These are phyloP conservation scores for Halcyon malimbica DNA, from an alignment of 2,113 vertebrate genomes.

Conservation along the genomic window DNA sequence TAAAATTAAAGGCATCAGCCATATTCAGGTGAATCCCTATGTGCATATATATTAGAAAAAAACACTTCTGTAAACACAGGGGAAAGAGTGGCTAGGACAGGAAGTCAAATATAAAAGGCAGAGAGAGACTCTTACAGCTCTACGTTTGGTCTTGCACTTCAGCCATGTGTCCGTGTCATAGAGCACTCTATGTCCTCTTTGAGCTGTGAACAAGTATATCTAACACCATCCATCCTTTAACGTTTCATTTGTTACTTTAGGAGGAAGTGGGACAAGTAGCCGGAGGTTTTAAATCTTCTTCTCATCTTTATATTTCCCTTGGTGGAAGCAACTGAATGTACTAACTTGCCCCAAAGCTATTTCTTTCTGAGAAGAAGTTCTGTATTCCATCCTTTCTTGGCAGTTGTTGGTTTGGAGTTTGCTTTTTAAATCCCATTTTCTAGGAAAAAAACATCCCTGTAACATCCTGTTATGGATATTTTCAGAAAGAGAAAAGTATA, in stretches of 20 bases:
- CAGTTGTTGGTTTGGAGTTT: background rate
- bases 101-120: background rate
- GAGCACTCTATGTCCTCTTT: background rate
- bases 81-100: background rate
- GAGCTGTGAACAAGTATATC: background rate
- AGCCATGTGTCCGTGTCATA: rapidly evolving
- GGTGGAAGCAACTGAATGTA: background rate
- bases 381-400: background rate
- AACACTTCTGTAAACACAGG: background rate
- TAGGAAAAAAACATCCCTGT: background rate
- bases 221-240: background rate
- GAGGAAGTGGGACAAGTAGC: background rate
- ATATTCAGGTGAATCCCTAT: background rate
- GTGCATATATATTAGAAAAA: background rate
- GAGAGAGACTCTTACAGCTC: background rate
- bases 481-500: conserved; percentile 17
- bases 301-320: background rate
- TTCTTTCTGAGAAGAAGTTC: background rate
- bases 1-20: background rate
- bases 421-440: conserved; percentile 25
- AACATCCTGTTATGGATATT: conserved; percentile 19
- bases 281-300: background rate
- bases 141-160: background rate
- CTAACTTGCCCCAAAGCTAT: background rate
- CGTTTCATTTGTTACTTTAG: background rate